Conservation (phyloP, 1,140 invertebrate species). For the Berghia stephanieae region DNA sequence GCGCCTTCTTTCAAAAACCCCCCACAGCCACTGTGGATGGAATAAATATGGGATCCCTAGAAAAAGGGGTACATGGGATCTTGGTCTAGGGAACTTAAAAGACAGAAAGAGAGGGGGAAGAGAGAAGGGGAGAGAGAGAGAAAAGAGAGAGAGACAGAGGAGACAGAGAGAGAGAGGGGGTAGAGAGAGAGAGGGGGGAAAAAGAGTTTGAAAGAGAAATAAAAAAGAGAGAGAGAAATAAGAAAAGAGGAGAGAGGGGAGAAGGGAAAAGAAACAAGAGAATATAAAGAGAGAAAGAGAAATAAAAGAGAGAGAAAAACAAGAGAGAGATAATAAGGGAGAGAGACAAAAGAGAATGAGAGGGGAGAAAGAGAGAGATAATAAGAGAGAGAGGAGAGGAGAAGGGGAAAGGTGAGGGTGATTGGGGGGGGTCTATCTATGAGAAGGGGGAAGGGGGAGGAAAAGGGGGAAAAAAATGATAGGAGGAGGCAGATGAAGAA, state of each 20-base stretch:
- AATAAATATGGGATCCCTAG: not conserved
- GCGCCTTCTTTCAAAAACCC: constrained; percentile 46
- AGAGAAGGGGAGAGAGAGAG: too few relatives aligned
- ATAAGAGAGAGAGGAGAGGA: not conserved
- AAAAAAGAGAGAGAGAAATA: too few relatives aligned
- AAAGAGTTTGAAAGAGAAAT: too few relatives aligned
- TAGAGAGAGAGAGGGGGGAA: too few relatives aligned
- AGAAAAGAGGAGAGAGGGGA: too few relatives aligned
- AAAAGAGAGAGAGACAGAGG: constrained; percentile 13
- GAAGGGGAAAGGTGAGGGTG: not conserved
- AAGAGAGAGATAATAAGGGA: too few relatives aligned
- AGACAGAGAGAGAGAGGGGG: too few relatives aligned
- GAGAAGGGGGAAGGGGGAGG: not conserved
- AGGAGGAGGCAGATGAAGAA: not conserved
- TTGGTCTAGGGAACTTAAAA: not conserved
- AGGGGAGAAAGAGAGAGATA: too few relatives aligned
- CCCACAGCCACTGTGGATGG: constrained; percentile 41
- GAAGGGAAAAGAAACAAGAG: too few relatives aligned
- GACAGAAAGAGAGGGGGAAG: not conserved
- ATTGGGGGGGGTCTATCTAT: not conserved
- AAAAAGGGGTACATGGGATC: not conserved
- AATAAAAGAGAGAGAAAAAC: not conserved
- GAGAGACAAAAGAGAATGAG: too few relatives aligned
- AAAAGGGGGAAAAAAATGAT: not conserved
- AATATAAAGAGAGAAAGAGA: not conserved